Evolutionary conservation across 2,113 vertebrate genomes (phyloP).

Genomic region (Etheostoma cragini): DNA sequence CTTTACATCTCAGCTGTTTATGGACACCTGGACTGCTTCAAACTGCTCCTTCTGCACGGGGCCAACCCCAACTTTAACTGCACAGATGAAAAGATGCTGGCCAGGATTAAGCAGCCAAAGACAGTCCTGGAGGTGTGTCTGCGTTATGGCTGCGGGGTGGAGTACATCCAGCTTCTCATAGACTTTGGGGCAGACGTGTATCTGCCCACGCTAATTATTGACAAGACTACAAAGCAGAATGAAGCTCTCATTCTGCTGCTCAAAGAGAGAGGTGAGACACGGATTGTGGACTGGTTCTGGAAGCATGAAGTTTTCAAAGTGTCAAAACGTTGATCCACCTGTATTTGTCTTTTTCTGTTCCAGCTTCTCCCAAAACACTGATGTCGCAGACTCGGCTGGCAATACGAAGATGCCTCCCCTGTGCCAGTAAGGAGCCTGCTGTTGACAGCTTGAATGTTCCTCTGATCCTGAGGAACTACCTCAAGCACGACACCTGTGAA

Average conservation of each 20-base stretch:
- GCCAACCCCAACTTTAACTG: constrained; percentile 95
- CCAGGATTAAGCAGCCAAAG: constrained; percentile 87
- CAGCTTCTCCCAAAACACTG: constrained; percentile 91
- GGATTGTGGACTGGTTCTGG: too few species aligned
- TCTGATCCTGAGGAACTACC: constrained; percentile 86
- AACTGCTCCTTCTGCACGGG: constrained; percentile 88
- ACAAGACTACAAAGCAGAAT: constrained; percentile 76
- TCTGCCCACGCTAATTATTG: constrained; percentile 82
- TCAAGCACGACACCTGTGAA: constrained; percentile 83
- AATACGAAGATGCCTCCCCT: constrained; percentile 81
- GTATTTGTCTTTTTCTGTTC: constrained; percentile 9
- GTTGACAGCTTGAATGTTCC: constrained; percentile 88
- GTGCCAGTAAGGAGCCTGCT: constrained; percentile 51
- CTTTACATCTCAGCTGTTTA: constrained; percentile 92
- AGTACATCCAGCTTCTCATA: constrained; percentile 91
- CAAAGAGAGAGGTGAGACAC: constrained; percentile 89
- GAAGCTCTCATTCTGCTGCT: constrained; percentile 88
- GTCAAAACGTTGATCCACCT: constrained; percentile 1
- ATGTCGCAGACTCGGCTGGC: constrained; percentile 90
- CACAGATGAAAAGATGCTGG: constrained; percentile 84
- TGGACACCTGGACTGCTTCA: constrained; percentile 92
- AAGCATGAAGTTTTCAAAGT: neutral
- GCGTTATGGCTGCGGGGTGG: constrained; percentile 85
- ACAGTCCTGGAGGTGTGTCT: constrained; percentile 92
- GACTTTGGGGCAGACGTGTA: constrained; percentile 95